Percentiles rank a stretch among this genome's conserved stretches.
Evolutionary conservation across 2,113 vertebrate genomes (phyloP).

Genomic region (Neopipo cinnamomea): DNA sequence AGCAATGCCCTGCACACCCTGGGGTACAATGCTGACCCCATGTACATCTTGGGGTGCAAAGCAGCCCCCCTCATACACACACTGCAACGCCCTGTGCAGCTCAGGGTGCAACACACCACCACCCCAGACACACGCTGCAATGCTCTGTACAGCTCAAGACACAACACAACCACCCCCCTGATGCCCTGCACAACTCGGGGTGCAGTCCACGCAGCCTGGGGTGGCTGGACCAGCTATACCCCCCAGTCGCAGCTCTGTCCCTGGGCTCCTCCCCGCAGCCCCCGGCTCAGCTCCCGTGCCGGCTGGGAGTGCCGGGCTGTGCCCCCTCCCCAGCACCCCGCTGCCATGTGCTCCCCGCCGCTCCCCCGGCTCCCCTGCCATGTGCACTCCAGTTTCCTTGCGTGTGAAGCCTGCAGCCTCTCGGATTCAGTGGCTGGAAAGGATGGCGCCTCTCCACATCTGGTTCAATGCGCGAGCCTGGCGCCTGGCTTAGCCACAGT

Average conservation of each 20-base stretch:
- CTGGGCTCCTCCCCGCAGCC: not conserved
- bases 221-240: rapidly evolving
- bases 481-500: constrained; percentile 82
- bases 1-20: not conserved
- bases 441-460: constrained; percentile 83
- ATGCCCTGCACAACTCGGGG: not conserved
- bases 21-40: not conserved
- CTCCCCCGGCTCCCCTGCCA: constrained; percentile 63
- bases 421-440: constrained; percentile 70
- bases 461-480: constrained; percentile 81
- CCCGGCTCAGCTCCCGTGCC: not conserved
- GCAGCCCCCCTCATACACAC: not conserved
- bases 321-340: not conserved
- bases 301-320: not conserved
- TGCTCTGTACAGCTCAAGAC: not conserved
- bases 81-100: not conserved
- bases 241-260: not conserved
- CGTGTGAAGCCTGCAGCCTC: constrained; percentile 75
- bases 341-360: constrained; percentile 44
- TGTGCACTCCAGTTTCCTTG: constrained; percentile 78
- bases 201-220: rapidly evolving
- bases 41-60: rapidly evolving
- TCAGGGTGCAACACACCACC: not conserved
- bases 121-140: too few species aligned
- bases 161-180: rapidly evolving